Conservation (phyloP, 2,113 vertebrate species). For the Bostrychus sinensis region DNA sequence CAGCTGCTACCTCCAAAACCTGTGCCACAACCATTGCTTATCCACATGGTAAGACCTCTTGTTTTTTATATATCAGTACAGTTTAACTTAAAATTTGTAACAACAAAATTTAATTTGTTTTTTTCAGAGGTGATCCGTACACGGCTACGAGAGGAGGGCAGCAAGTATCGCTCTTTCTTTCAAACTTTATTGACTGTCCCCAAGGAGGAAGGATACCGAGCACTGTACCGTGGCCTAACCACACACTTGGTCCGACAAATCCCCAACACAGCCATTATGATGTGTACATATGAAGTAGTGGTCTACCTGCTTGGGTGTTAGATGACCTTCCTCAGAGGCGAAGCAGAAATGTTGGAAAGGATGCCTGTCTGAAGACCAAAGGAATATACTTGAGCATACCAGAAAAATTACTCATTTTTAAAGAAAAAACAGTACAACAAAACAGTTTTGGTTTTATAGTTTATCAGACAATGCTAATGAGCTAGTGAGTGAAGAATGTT, state of each 20-base stretch:
- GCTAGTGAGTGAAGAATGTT: conserved; percentile 5
- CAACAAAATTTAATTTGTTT: background rate
- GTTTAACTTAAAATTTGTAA: background rate
- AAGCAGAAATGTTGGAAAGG: conserved; percentile 4
- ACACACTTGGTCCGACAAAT: conserved; percentile 97
- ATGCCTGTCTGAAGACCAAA: conserved; percentile 76
- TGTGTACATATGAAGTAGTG: conserved; percentile 98
- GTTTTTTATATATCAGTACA: background rate
- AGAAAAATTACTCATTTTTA: conserved; percentile 22
- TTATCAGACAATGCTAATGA: conserved; percentile 18
- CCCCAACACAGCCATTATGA: conserved; percentile 98
- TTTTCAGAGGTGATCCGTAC: conserved; percentile 95
- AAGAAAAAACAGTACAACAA: background rate
- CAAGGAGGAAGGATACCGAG: conserved; percentile 92
- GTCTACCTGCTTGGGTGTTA: conserved; percentile 94
- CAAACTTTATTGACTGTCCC: conserved; percentile 90
- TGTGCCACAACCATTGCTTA: conserved; percentile 97
- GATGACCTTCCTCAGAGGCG: conserved; percentile 39
- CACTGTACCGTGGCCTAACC: conserved; percentile 94
- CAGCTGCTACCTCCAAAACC: conserved; percentile 96
- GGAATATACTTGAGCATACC: conserved; percentile 55
- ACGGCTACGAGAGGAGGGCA: conserved; percentile 97
- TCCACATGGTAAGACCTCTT: conserved; percentile 88
- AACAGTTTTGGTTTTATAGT: conserved; percentile 3
- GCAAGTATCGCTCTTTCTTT: conserved; percentile 95